phyloP scores from a whole-genome alignment of 2,797 vertebrate genomes.

The Tenualosa thibaudeaui region DNA sequence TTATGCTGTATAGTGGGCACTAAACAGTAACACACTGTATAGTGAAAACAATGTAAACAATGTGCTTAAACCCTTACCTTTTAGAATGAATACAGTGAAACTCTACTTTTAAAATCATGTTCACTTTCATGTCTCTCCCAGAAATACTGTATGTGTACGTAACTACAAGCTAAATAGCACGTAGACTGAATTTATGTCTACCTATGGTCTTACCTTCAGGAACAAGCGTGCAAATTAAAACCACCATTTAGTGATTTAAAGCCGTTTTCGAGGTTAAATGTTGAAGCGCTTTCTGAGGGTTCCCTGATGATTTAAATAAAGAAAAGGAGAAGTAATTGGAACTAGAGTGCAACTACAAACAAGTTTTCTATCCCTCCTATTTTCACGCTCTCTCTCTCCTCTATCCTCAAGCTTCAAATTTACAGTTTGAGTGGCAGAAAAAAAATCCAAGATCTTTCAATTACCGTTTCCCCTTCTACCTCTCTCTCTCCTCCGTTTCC shows the following conservation, averaged over 20 bases:
- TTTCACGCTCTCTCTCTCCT: neutral
- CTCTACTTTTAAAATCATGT: neutral
- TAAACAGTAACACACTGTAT: neutral
- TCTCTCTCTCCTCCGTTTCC: conserved; percentile 31
- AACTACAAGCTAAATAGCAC: neutral
- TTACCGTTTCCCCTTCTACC: conserved; percentile 61
- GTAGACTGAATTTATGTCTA: neutral
- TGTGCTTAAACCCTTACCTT: neutral
- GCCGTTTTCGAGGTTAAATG: conserved; percentile 52
- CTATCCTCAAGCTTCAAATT: conserved; percentile 60
- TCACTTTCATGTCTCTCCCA: neutral
- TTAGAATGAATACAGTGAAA: neutral
- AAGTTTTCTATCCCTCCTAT: conserved; percentile 32
- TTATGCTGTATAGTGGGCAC: neutral
- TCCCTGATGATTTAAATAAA: conserved; percentile 59
- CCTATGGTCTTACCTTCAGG: neutral
- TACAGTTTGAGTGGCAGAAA: conserved; percentile 71
- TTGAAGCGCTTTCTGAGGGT: conserved; percentile 42
- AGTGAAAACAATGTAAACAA: neutral
- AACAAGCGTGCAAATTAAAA: neutral
- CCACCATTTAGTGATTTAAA: conserved; percentile 21
- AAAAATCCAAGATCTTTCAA: conserved; percentile 73
- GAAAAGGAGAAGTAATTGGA: conserved; percentile 64
- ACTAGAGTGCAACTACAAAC: conserved; percentile 58
- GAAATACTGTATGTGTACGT: neutral